These are phyloP conservation scores for Gryllus longicercus DNA, from an alignment of 2,888 invertebrate genomes.

Conservation along the genomic window DNA sequence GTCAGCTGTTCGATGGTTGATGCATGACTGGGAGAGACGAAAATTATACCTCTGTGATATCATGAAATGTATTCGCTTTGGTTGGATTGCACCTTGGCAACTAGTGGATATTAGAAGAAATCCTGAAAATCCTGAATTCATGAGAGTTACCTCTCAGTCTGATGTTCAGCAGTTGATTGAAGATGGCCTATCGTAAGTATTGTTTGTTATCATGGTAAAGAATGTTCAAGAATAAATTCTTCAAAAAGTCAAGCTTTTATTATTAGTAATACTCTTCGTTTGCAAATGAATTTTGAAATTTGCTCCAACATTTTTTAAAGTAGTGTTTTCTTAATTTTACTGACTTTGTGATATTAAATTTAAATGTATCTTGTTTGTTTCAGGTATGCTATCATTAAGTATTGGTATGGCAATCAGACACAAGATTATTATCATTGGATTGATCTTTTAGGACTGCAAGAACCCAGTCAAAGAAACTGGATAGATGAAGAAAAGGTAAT, in stretches of 20 bases:
- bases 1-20: constrained; percentile 76
- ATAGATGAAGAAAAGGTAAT: constrained; percentile 42
- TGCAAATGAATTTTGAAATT: not conserved
- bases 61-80: constrained; percentile 70
- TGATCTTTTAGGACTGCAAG: constrained; percentile 61
- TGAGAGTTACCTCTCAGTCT: constrained; percentile 62
- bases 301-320: not conserved
- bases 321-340: not conserved
- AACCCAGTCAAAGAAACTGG: constrained; percentile 74
- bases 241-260: not conserved
- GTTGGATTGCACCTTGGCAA: constrained; percentile 75
- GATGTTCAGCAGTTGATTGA: constrained; percentile 74
- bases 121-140: constrained; percentile 67
- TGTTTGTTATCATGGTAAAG: not conserved
- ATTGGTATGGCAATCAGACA: constrained; percentile 69
- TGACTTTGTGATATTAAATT: constrained; percentile 21
- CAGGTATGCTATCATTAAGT: constrained; percentile 73
- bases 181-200: constrained; percentile 71
- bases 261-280: constrained; percentile 22
- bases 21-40: constrained; percentile 65
- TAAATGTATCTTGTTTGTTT: constrained; percentile 11
- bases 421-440: constrained; percentile 71
- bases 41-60: constrained; percentile 57
- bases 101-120: constrained; percentile 73
- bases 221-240: not conserved